Evolutionary conservation across 2,797 vertebrate genomes (phyloP).

Genomic region (Zalophus californianus): DNA sequence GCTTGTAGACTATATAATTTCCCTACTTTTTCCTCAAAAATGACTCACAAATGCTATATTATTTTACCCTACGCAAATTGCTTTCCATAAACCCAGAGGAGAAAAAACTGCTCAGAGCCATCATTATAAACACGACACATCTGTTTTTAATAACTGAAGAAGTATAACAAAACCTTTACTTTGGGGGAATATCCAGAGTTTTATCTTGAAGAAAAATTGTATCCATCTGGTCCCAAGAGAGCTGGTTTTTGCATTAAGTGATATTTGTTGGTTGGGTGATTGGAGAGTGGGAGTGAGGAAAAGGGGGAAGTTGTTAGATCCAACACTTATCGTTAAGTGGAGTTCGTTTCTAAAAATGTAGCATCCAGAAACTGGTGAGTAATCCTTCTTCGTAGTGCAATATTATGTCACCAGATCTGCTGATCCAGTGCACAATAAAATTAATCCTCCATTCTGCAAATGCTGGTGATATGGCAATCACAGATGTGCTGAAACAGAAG

Average conservation of each 20-base stretch:
- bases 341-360: constrained; percentile 86
- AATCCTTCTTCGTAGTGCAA: constrained; percentile 86
- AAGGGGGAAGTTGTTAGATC: constrained; percentile 83
- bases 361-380: constrained; percentile 87
- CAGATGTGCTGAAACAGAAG: constrained; percentile 88
- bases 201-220: constrained; percentile 84
- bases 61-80: constrained; percentile 76
- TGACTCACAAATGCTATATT: constrained; percentile 66
- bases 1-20: constrained; percentile 46
- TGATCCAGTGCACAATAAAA: constrained; percentile 87
- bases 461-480: constrained; percentile 83
- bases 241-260: constrained; percentile 86
- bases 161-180: constrained; percentile 85
- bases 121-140: constrained; percentile 84
- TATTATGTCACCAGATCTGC: constrained; percentile 89
- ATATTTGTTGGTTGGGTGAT: constrained; percentile 82
- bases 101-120: constrained; percentile 60
- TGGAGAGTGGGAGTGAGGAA: constrained; percentile 81
- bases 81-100: constrained; percentile 79
- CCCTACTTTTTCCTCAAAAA: constrained; percentile 63
- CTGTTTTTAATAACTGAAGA: constrained; percentile 88
- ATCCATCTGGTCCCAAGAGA: constrained; percentile 85
- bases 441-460: constrained; percentile 88
- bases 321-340: constrained; percentile 87
- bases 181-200: constrained; percentile 81